These are phyloP conservation scores for Rana temporaria DNA, from an alignment of 2,113 vertebrate species.

Conservation along the genomic window DNA sequence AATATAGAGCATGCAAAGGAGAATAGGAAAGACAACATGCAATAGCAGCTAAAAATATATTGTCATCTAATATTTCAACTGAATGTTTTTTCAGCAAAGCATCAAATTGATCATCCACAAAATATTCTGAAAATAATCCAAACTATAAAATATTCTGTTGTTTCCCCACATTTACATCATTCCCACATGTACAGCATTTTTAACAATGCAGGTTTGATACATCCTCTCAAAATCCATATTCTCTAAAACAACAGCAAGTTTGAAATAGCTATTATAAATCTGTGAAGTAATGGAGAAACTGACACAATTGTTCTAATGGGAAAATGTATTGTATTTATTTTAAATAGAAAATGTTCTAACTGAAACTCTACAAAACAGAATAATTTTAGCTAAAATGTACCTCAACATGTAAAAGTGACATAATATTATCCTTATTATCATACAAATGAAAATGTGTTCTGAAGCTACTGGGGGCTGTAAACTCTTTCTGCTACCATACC, in stretches of 20 bases:
- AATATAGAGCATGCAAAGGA: too few species aligned
- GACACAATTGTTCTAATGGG: neutral
- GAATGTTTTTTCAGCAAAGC: neutral
- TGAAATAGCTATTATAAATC: slow-evolving; percentile 17
- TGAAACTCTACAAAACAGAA: too few species aligned
- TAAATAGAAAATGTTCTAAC: too few species aligned
- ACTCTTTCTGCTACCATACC: too few species aligned
- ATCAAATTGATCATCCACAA: slow-evolving; percentile 12
- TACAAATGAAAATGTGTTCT: neutral
- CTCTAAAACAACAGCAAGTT: slow-evolving; percentile 19
- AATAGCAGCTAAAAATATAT: neutral
- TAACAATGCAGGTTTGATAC: slow-evolving; percentile 15
- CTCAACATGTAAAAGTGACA: too few species aligned
- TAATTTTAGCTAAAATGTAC: too few species aligned
- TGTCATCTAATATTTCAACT: neutral
- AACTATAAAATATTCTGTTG: slow-evolving; percentile 12
- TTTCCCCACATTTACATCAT: slow-evolving; percentile 18
- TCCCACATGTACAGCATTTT: slow-evolving; percentile 28
- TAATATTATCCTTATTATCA: neutral
- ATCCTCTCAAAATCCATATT: slow-evolving; percentile 23
- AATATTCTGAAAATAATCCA: slow-evolving; percentile 31
- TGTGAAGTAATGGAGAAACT: neutral
- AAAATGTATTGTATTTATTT: neutral
- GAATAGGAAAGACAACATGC: too few species aligned
- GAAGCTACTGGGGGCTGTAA: neutral